These are phyloP conservation scores for Atherix ibis DNA, from an alignment of 2,888 invertebrate genomes.

Conservation along the genomic window DNA sequence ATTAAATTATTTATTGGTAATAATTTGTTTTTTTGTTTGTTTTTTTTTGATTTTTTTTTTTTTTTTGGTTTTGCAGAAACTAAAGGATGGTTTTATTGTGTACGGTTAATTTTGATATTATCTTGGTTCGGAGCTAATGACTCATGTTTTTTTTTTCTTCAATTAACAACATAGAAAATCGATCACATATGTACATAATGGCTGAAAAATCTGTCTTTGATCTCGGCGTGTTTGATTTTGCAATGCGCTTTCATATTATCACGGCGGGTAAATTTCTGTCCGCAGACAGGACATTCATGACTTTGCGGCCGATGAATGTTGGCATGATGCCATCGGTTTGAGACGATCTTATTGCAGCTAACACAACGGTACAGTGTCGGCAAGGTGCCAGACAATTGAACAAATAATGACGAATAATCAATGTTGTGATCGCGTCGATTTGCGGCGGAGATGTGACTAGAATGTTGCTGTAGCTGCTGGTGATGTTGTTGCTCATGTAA, in stretches of 20 bases:
- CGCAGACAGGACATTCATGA: constrained; percentile 42
- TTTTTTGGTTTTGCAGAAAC: no score
- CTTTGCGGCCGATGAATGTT: constrained; percentile 42
- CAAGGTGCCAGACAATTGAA: constrained; percentile 31
- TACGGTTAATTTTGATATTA: no score
- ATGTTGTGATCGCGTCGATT: constrained; percentile 33
- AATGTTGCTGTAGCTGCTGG: constrained; percentile 13
- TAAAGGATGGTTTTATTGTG: no score
- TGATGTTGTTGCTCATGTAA: constrained; percentile 14
- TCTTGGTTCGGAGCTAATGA: no score
- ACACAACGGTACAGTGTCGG: constrained; percentile 40
- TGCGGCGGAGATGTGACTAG: constrained; percentile 16
- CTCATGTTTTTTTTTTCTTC: constrained; percentile 12
- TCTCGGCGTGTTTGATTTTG: constrained; percentile 40
- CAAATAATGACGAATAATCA: constrained; percentile 32
- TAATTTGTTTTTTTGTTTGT: no score
- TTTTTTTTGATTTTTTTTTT: no score
- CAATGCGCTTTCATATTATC: constrained; percentile 50
- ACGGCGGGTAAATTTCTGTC: constrained; percentile 43
- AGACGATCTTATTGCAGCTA: constrained; percentile 44
- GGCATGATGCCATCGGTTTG: constrained; percentile 46
- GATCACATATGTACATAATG: constrained; percentile 37
- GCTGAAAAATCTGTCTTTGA: constrained; percentile 34
- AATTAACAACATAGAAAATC: constrained; percentile 28
- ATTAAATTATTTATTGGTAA: no score